phyloP scores from a whole-genome alignment of 2,797 vertebrate species.

The Kryptopterus vitreolus region DNA sequence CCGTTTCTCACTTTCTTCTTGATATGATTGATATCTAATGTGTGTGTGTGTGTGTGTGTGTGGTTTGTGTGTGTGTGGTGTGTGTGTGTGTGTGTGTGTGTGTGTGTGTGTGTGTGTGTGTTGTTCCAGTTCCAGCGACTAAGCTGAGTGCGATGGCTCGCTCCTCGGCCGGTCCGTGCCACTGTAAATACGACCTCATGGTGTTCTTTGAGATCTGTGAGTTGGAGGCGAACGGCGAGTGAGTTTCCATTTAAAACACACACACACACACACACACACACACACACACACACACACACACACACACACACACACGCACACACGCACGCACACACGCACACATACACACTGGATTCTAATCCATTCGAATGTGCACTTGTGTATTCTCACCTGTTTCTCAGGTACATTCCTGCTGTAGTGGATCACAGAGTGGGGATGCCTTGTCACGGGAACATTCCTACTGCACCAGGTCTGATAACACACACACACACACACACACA shows the following conservation, averaged over 20 bases:
- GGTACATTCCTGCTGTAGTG: constrained; percentile 95
- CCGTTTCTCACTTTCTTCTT: too few relatives aligned
- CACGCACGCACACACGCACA: too few relatives aligned
- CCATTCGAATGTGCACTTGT: background rate
- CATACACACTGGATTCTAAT: background rate
- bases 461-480: constrained; percentile 85
- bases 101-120: too few relatives aligned
- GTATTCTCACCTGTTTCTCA: constrained; percentile 55
- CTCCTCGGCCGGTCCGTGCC: constrained; percentile 87
- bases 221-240: constrained; percentile 98
- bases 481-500: constrained; percentile 13
- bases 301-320: too few relatives aligned
- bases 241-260: constrained; percentile 66
- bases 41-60: too few relatives aligned
- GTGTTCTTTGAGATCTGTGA: constrained; percentile 98
- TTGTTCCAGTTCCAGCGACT: constrained; percentile 86
- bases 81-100: background rate
- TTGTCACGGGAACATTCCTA: constrained; percentile 91
- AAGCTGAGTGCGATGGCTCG: constrained; percentile 91
- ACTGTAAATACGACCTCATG: constrained; percentile 97
- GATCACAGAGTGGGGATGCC: constrained; percentile 96
- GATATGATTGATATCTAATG: too few relatives aligned
- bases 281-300: too few relatives aligned
- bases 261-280: too few relatives aligned
- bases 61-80: background rate